These are phyloP conservation scores for Parelbella ahira DNA, from an alignment of 2,888 invertebrate genomes.

Conservation along the genomic window DNA sequence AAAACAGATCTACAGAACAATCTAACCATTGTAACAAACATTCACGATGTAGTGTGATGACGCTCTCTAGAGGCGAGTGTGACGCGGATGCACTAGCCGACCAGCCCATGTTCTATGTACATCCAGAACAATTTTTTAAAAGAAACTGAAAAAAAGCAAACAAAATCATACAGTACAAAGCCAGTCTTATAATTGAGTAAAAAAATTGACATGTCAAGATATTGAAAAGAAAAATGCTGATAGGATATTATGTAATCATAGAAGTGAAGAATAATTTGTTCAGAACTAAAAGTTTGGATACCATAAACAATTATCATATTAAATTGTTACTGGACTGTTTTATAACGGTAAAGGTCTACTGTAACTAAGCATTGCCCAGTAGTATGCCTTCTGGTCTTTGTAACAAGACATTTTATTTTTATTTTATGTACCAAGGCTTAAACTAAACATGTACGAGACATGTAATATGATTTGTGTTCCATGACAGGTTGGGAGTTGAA, in stretches of 20 bases:
- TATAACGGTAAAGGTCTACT: too few species aligned
- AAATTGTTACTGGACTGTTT: too few species aligned
- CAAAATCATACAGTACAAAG: conserved; percentile 25
- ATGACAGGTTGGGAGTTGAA: too few species aligned
- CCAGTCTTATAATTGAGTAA: conserved; percentile 10
- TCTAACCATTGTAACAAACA: conserved; percentile 49
- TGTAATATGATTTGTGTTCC: too few species aligned
- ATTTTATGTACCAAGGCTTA: too few species aligned
- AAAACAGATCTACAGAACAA: conserved; percentile 39
- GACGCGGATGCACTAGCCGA: conserved; percentile 70
- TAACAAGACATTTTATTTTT: too few species aligned
- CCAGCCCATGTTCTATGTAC: conserved; percentile 52
- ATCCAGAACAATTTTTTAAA: conserved; percentile 72
- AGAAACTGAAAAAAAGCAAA: conserved; percentile 26
- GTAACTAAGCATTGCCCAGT: too few species aligned
- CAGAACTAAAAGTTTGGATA: too few species aligned
- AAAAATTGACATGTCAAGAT: conserved; percentile 15
- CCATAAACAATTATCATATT: too few species aligned
- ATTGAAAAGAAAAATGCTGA: conserved; percentile 22
- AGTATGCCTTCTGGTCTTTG: too few species aligned
- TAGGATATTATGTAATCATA: conserved; percentile 10
- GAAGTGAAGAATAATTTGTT: conserved; percentile 25
- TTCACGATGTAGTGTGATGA: conserved; percentile 48
- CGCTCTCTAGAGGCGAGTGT: conserved; percentile 57
- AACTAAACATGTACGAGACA: too few species aligned